Percentiles rank a stretch among this genome's conserved stretches.
Evolutionary conservation across 2,888 invertebrate genomes (phyloP).

Genomic region (Biston stratarius): DNA sequence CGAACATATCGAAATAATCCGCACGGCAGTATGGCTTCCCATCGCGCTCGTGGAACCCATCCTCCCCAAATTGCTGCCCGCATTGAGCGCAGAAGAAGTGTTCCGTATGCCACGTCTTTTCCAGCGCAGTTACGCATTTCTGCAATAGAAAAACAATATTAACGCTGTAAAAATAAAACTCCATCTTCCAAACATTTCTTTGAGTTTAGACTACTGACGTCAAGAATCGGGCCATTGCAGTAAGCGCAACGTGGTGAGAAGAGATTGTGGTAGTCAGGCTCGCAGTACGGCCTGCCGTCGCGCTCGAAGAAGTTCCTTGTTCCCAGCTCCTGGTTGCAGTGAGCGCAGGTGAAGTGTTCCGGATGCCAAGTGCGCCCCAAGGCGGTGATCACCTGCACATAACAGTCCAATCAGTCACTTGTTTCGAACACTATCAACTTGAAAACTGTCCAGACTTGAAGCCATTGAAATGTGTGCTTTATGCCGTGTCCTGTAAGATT

Average conservation of each 20-base stretch:
- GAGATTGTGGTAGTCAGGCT: constrained; percentile 98
- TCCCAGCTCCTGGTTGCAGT: constrained; percentile 98
- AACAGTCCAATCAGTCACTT: constrained; percentile 9
- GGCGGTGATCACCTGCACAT: constrained; percentile 93
- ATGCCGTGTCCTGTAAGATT: neutral
- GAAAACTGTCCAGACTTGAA: neutral
- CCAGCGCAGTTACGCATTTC: constrained; percentile 99
- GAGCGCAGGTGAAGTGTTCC: constrained; percentile 99
- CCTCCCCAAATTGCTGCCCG: constrained; percentile 98
- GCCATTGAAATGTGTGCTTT: constrained; percentile 1
- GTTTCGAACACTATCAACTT: constrained; percentile 1
- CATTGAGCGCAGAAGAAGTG: constrained; percentile 99
- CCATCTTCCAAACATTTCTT: constrained; percentile 3
- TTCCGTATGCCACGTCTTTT: constrained; percentile 99
- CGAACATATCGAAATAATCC: constrained; percentile 99
- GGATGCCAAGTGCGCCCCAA: constrained; percentile 99
- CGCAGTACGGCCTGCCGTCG: constrained; percentile 98
- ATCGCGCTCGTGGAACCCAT: constrained; percentile 98
- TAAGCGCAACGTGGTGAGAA: constrained; percentile 99
- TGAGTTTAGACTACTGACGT: constrained; percentile 88
- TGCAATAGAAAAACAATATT: constrained; percentile 77
- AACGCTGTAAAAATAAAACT: constrained; percentile 40
- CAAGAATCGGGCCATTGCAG: constrained; percentile 99
- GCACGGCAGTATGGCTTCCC: constrained; percentile 98
- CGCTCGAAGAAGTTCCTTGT: constrained; percentile 99